phyloP scores from a whole-genome alignment of 2,888 invertebrate species.

The Nomada lathburiana region DNA sequence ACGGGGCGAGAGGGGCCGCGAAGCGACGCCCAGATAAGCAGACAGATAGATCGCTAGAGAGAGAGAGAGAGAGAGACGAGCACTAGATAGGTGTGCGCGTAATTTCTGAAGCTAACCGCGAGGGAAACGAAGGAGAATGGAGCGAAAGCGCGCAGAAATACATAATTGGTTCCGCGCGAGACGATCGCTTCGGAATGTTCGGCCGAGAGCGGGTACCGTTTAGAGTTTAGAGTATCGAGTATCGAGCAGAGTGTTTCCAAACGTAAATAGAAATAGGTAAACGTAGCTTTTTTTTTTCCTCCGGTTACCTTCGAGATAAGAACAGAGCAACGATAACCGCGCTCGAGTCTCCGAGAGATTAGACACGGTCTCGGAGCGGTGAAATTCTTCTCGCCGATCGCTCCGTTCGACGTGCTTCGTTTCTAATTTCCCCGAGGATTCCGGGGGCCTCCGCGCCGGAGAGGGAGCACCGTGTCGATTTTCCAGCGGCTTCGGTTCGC shows the following conservation, averaged over 20 bases:
- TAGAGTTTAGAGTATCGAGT: too few relatives aligned
- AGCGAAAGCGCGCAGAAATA: too few relatives aligned
- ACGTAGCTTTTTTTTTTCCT: conserved; percentile 5
- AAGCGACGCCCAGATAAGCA: too few relatives aligned
- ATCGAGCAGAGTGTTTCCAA: not conserved
- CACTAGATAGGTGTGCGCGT: too few relatives aligned
- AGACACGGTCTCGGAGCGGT: not conserved
- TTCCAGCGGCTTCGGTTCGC: conserved; percentile 29
- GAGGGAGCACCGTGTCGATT: not conserved
- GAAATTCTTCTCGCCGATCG: not conserved
- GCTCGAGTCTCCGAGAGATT: conserved; percentile 6
- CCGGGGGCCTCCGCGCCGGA: too few relatives aligned
- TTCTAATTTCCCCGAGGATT: too few relatives aligned
- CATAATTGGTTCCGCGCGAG: not conserved
- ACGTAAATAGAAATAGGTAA: not conserved
- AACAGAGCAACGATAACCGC: conserved; percentile 5
- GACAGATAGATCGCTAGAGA: too few relatives aligned
- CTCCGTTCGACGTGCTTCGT: too few relatives aligned
- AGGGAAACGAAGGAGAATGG: not conserved
- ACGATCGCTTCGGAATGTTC: too few relatives aligned
- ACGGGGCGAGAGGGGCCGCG: too few relatives aligned
- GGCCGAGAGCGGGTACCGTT: too few relatives aligned
- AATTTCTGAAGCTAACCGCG: not conserved
- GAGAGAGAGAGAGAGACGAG: not conserved
- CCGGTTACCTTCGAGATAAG: conserved; percentile 27